Evolutionary conservation across 2,113 vertebrate genomes (phyloP).

Genomic region (Cepphus grylle): DNA sequence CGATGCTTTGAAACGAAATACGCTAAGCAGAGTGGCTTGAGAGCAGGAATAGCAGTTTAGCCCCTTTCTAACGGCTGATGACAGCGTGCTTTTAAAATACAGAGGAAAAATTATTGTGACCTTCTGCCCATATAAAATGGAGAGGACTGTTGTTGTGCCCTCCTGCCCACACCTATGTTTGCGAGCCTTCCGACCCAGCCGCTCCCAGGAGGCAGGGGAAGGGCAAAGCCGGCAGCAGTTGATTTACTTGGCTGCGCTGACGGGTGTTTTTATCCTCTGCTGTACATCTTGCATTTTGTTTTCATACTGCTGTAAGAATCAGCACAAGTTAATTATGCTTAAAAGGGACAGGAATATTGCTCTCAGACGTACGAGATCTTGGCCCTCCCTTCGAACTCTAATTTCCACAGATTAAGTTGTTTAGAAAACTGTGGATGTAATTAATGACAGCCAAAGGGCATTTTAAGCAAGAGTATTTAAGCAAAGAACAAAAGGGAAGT

Average conservation of each 20-base stretch:
- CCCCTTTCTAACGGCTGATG: background rate
- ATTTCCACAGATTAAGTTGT: background rate
- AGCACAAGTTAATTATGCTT: background rate
- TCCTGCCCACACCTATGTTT: background rate
- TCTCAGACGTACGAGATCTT: background rate
- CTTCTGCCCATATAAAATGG: background rate
- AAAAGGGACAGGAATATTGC: background rate
- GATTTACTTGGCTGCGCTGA: background rate
- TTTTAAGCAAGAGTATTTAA: background rate
- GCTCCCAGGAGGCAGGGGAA: background rate
- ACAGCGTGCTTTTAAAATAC: background rate
- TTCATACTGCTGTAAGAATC: background rate
- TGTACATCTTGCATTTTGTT: background rate
- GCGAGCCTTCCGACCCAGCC: background rate
- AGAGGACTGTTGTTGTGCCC: background rate
- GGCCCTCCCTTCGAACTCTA: background rate
- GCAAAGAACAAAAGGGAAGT: background rate
- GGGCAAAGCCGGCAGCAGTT: background rate
- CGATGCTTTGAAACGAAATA: background rate
- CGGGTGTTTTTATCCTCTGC: background rate
- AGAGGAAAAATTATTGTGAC: background rate
- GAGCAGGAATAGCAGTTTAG: background rate
- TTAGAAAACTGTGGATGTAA: background rate
- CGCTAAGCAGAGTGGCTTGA: background rate
- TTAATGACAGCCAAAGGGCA: background rate